Conservation (phyloP, 2,797 vertebrate genomes). For the Hapalemur alaotrensis region DNA sequence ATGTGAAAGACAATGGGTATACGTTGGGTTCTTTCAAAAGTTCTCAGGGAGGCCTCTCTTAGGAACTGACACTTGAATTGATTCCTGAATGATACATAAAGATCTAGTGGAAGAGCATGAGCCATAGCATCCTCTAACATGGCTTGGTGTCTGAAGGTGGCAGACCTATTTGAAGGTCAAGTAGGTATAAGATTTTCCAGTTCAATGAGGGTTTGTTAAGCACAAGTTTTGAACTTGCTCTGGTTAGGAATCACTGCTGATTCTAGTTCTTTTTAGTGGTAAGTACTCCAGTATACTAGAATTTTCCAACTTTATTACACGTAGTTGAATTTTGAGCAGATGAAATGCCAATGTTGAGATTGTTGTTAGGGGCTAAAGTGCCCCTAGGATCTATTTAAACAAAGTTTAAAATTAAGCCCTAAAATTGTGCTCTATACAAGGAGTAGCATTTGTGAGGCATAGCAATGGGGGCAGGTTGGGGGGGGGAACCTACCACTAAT, state of each 20-base stretch:
- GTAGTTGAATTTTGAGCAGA: not conserved
- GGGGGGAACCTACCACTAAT: not conserved
- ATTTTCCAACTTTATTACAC: not conserved
- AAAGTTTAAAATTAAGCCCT: slow-evolving; percentile 8
- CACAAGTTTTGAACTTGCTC: not conserved
- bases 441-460: not conserved
- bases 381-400: not conserved
- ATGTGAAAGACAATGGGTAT: not conserved
- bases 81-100: not conserved
- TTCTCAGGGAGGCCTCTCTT: not conserved
- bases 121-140: not conserved
- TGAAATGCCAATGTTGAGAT: not conserved
- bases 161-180: not conserved
- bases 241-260: not conserved
- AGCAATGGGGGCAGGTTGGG: accelerated
- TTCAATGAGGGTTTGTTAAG: not conserved
- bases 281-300: not conserved
- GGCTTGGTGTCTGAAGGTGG: not conserved
- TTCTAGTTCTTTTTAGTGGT: not conserved
- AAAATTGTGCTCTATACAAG: not conserved
- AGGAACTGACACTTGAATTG: not conserved
- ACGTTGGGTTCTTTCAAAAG: not conserved
- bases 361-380: not conserved
- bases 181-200: not conserved
- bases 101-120: not conserved